phyloP scores from a whole-genome alignment of 2,113 vertebrate genomes.

The Periophthalmus modestus region DNA sequence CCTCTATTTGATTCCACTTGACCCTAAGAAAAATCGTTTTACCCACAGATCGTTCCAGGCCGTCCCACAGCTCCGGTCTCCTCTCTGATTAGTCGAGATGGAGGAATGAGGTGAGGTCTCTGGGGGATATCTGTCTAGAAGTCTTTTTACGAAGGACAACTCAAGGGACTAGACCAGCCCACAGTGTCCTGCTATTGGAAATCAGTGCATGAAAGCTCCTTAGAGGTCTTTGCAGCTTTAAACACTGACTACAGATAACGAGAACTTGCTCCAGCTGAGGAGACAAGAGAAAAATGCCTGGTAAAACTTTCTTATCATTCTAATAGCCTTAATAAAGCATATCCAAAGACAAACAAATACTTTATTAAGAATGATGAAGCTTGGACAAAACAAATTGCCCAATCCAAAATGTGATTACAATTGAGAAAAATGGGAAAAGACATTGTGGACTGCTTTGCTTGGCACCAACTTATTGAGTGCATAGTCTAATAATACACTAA shows the following conservation, averaged over 20 bases:
- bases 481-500: too few species aligned
- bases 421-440: too few species aligned
- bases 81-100: neutral
- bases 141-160: constrained; percentile 5
- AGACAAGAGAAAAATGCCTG: neutral
- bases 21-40: constrained; percentile 4
- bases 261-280: neutral
- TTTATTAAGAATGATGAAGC: too few species aligned
- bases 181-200: neutral
- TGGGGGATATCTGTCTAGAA: constrained; percentile 1
- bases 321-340: neutral
- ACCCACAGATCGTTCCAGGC: neutral
- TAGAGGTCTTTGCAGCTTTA: neutral
- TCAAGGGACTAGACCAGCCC: neutral
- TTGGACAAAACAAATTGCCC: too few species aligned
- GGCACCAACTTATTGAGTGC: too few species aligned
- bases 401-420: too few species aligned
- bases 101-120: constrained; percentile 2
- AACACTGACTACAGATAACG: neutral
- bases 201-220: neutral
- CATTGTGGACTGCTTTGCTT: too few species aligned
- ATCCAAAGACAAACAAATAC: too few species aligned
- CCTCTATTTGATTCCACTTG: constrained; percentile 7
- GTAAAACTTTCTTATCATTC: too few species aligned
- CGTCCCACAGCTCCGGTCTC: neutral